A percentile compares a stretch with the other conserved stretches of the same genome.
These are phyloP conservation scores for Tigriopus californicus DNA, from an alignment of 2,888 invertebrate genomes.

Conservation along the genomic window DNA sequence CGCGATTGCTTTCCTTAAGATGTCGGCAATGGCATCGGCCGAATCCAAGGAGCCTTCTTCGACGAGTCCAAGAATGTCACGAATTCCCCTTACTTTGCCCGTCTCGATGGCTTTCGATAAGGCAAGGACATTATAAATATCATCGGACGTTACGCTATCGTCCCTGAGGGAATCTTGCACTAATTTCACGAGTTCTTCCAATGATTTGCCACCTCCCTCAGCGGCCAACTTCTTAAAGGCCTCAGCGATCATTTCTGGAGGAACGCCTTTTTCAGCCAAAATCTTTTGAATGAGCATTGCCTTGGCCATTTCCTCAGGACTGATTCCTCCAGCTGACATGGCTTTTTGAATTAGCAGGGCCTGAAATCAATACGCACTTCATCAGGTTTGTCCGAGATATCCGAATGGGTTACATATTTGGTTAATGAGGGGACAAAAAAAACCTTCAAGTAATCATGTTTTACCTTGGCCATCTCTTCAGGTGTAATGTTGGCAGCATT, in stretches of 20 bases:
- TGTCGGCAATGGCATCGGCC: background rate
- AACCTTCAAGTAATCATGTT: background rate
- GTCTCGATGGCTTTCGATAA: background rate
- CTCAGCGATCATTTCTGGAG: slow-evolving; percentile 4
- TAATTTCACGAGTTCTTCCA: background rate
- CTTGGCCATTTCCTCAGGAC: slow-evolving; percentile 10
- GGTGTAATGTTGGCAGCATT: slow-evolving; percentile 12
- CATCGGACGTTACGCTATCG: slow-evolving; percentile 5
- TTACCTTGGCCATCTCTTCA: slow-evolving; percentile 13
- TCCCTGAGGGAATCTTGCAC: background rate
- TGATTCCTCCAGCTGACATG: background rate
- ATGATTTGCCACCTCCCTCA: background rate
- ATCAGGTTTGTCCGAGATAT: background rate
- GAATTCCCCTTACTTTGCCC: slow-evolving; percentile 1
- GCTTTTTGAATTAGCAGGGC: slow-evolving; percentile 3
- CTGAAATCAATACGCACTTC: background rate
- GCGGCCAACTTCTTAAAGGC: background rate
- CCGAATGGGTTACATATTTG: background rate
- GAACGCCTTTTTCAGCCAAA: background rate
- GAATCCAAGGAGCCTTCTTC: background rate
- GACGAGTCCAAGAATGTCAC: background rate
- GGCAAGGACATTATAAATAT: background rate
- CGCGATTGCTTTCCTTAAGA: background rate
- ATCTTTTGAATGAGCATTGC: slow-evolving; percentile 3
- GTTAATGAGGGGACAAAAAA: background rate